Evolutionary conservation across 2,888 invertebrate species (phyloP), one percentile per base, ranked within the genome.

Genomic region (Morpho deidamia): DNA sequence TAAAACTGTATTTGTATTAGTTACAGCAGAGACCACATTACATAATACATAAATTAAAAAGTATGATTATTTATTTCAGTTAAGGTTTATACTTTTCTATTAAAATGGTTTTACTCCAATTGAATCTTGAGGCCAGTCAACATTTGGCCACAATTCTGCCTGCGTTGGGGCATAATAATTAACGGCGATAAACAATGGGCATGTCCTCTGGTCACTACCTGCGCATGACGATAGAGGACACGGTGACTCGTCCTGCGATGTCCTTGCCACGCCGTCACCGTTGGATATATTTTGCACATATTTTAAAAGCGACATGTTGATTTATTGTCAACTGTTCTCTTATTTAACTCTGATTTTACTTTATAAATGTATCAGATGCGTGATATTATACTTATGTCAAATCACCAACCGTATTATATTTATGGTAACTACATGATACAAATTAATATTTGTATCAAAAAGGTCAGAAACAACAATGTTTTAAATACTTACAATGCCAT

Each of bases 141-240:
- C 53, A 56, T 59, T 62, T 58, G 59, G 58, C 46, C 80, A 81
- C 82, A 62, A 59, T 63, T 62, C 78, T 81, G 78, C 81, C 78
- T 80, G 79, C 80, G 79, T 79, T 80, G 79, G 70, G 77, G 84
- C 82, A 86, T 88, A 83, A 84, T 87, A 86, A 89, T 88, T 85
- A 88, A 85, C 79, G 72, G 78, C 81, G 80, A 83, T 86, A 86
- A 88, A 89, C 88, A 88, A 89, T 89, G 83, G 87, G 78, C 80
- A 81, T 82, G 83, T 84, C 82, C 80, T 81, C 76, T 81, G 81
- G 77, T 69, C 74, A 83, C 87, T 88, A 88, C 88, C 88, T 88
- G 88, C 83, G 83, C 79, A 77, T 81, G 81, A 81, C 84, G 78
- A 74, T 69, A 80, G 82, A 83, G 83, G 87, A 83, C 85, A 78